Conservation (phyloP, 2,113 vertebrate genomes). For the Pluvianellus socialis region DNA sequence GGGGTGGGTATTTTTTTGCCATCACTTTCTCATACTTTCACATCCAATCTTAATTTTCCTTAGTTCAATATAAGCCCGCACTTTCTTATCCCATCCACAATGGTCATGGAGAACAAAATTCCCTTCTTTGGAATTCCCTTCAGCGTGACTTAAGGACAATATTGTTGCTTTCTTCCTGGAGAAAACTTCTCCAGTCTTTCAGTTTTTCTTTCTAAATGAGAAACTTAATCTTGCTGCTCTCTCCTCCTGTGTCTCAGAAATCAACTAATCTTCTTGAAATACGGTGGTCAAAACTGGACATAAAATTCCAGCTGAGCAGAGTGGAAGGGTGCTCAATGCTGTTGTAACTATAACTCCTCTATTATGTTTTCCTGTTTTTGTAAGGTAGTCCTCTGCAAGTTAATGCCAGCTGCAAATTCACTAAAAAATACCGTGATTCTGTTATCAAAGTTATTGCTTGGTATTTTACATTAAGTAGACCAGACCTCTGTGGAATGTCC, state of each 20-base stretch:
- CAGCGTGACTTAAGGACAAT: neutral
- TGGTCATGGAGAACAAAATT: accelerated
- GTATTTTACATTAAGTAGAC: neutral
- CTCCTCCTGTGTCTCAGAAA: neutral
- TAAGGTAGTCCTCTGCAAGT: neutral
- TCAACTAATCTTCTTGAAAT: neutral
- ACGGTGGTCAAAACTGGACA: neutral
- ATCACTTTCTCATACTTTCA: neutral
- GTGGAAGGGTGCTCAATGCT: neutral
- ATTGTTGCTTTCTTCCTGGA: neutral
- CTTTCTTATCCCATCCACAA: neutral
- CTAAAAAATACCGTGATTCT: neutral
- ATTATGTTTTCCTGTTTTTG: neutral
- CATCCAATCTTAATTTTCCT: neutral
- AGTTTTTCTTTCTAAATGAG: neutral
- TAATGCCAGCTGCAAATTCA: neutral
- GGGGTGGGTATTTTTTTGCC: neutral
- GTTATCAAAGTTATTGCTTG: neutral
- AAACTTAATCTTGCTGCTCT: neutral
- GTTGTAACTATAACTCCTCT: neutral
- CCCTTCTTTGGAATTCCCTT: neutral
- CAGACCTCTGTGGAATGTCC: neutral
- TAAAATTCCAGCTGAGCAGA: neutral
- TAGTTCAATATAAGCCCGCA: neutral
- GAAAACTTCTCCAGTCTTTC: neutral